phyloP scores from a whole-genome alignment of 2,797 vertebrate genomes.

The Natrix natrix region DNA sequence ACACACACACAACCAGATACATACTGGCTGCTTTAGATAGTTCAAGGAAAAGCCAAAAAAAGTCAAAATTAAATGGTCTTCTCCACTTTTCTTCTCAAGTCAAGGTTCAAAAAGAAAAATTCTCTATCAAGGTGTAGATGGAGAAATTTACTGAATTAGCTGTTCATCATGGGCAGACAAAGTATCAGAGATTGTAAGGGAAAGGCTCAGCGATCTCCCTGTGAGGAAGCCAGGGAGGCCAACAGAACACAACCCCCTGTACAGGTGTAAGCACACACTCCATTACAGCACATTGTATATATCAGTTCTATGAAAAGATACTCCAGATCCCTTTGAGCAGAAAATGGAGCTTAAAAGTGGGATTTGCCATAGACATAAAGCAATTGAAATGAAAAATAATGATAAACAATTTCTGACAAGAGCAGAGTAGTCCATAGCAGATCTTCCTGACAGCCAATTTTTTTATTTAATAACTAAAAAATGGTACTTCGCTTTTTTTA shows the following conservation, averaged over 20 bases:
- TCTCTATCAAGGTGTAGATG: neutral
- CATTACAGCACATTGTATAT: neutral
- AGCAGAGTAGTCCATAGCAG: neutral
- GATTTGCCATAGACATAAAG: neutral
- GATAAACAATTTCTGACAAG: neutral
- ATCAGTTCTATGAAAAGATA: neutral
- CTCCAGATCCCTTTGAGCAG: neutral
- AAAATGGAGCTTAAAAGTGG: neutral
- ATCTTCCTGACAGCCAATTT: neutral
- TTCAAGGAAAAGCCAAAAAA: neutral
- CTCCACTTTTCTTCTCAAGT: neutral
- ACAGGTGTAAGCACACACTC: neutral
- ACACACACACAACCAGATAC: neutral
- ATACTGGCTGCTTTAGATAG: neutral
- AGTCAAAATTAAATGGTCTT: neutral
- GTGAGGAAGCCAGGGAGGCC: neutral
- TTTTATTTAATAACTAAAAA: neutral
- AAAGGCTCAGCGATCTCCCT: neutral
- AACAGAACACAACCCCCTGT: neutral
- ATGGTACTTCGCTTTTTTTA: too few relatives aligned
- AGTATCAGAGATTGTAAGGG: neutral
- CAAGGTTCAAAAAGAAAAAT: neutral
- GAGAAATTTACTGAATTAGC: neutral
- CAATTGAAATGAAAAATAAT: neutral
- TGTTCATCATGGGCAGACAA: neutral